Evolutionary conservation across 2,888 invertebrate species (phyloP), one percentile per base, ranked within the genome.

Genomic region (Smittia sp.): DNA sequence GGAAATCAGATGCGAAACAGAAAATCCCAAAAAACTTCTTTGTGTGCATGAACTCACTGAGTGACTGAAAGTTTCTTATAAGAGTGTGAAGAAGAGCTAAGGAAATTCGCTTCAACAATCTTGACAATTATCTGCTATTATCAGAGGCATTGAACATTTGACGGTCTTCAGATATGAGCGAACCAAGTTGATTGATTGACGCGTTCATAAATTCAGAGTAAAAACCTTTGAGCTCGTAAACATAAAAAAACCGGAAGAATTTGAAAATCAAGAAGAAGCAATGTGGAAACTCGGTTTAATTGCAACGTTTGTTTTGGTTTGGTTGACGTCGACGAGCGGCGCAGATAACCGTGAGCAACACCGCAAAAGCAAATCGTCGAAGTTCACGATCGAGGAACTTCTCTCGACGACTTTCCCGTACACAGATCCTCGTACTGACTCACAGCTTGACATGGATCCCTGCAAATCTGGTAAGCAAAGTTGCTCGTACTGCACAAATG

Each of bases 361-460:
- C 11, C 46, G 15, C n/a, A 46, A 46, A n/a, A 7, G 46, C 11
- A 46, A 3, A 32, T 25, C 41, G 27, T 39, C 41, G 1, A 70
- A 70, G 32, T 54, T 27, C 27, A 54, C 69, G 4, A 70, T 70
- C 15, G 54, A 70, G 7, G 54, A 70, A 25, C 52, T 70, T 24
- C 4, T 54, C 15, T 27, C 69, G 18, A 70, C 25, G 13, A 70
- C 52, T 25, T 70, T 70, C 20, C 54, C 69, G 18, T 70, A 70
- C 27, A 25, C 27, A 1, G 69, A 70, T 54, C 69, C 69, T n/a
- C 22, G 69, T 0, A 9, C 27, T 0, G 54, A 70, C 46, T 6
- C 6, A 13, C 69, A 70, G 24, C 27, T 52, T 27, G 27, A 70
- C 24, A 70, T 70, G 69, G 69, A 70, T 70, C 69, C 69, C 9